Evolutionary conservation across 2,888 invertebrate genomes (phyloP).

Genomic region (Rutpela maculata): DNA sequence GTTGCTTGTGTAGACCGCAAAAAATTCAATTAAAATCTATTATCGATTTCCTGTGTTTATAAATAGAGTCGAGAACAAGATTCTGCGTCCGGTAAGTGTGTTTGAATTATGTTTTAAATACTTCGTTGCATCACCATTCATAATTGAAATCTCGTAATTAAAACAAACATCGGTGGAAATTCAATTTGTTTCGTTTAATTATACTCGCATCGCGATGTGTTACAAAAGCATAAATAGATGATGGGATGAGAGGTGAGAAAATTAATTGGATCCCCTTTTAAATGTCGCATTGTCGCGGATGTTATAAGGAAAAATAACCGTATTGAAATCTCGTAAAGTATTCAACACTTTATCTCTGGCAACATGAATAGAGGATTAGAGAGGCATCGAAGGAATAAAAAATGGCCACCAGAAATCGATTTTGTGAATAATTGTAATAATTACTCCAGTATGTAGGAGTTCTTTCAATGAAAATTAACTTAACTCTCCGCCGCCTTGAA

Average conservation of each 20-base stretch:
- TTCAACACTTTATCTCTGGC: too few species aligned
- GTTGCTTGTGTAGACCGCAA: slow-evolving; percentile 12
- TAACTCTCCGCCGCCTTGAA: too few species aligned
- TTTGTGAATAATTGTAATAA: too few species aligned
- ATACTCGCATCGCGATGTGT: background rate
- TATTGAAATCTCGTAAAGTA: too few species aligned
- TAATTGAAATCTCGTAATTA: slow-evolving; percentile 16
- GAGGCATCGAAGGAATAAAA: too few species aligned
- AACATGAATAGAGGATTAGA: too few species aligned
- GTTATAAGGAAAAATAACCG: too few species aligned
- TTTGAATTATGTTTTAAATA: slow-evolving; percentile 5
- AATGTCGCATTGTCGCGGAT: background rate
- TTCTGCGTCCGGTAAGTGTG: slow-evolving; percentile 5
- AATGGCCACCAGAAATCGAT: too few species aligned
- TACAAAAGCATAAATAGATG: background rate
- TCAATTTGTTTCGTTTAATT: slow-evolving; percentile 7
- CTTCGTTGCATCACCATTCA: slow-evolving; percentile 18
- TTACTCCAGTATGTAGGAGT: too few species aligned
- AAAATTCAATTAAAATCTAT: slow-evolving; percentile 21
- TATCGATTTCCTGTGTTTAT: slow-evolving; percentile 25
- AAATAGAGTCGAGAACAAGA: slow-evolving; percentile 1
- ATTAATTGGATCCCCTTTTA: background rate
- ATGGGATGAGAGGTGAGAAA: background rate
- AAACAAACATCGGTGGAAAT: slow-evolving; percentile 22
- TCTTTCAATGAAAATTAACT: too few species aligned